A percentile compares a stretch with the other conserved stretches of the same genome.
These are phyloP conservation scores for Chondrosia reniformis DNA, from an alignment of 37 sponge, comb jelly and placozoan species.

Conservation along the genomic window DNA sequence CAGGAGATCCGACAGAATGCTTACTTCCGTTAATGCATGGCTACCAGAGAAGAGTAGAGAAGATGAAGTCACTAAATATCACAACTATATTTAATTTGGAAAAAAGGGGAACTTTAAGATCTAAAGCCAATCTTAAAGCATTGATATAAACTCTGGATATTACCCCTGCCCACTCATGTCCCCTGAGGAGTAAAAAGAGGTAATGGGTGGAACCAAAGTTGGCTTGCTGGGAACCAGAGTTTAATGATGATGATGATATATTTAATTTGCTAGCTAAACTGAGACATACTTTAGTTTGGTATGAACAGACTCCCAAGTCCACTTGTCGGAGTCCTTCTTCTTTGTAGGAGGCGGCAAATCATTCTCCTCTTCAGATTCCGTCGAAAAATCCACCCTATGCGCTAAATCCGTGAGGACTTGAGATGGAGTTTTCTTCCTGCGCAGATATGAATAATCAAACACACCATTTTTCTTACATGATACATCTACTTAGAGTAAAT, in stretches of 20 bases:
- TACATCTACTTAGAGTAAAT: too few relatives aligned
- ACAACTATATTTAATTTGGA: too few relatives aligned
- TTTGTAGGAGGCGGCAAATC: constrained; percentile 26
- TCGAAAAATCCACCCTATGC: constrained; percentile 62
- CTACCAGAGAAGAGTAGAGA: constrained; percentile 22
- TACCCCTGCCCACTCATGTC: too few relatives aligned
- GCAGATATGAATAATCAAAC: neutral
- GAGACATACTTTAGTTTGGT: constrained; percentile 55
- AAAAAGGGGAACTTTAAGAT: too few relatives aligned
- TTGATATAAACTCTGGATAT: too few relatives aligned
- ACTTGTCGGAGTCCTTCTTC: constrained; percentile 46
- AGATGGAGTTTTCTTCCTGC: constrained; percentile 58
- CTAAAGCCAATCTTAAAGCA: too few relatives aligned
- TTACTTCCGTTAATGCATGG: constrained; percentile 67
- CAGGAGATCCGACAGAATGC: constrained; percentile 62
- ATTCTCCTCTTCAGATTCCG: neutral
- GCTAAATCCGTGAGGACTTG: constrained; percentile 60
- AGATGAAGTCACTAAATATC: too few relatives aligned
- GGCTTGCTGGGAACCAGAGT: too few relatives aligned
- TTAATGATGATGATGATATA: too few relatives aligned
- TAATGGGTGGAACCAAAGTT: neutral
- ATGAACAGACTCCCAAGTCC: constrained; percentile 71
- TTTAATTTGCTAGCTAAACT: neutral
- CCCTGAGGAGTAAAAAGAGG: too few relatives aligned
- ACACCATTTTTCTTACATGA: too few relatives aligned